A percentile compares a stretch with the other conserved stretches of the same genome.
These are phyloP conservation scores for Rhodinocichla rosea DNA, from an alignment of 2,113 vertebrate genomes.

Conservation along the genomic window DNA sequence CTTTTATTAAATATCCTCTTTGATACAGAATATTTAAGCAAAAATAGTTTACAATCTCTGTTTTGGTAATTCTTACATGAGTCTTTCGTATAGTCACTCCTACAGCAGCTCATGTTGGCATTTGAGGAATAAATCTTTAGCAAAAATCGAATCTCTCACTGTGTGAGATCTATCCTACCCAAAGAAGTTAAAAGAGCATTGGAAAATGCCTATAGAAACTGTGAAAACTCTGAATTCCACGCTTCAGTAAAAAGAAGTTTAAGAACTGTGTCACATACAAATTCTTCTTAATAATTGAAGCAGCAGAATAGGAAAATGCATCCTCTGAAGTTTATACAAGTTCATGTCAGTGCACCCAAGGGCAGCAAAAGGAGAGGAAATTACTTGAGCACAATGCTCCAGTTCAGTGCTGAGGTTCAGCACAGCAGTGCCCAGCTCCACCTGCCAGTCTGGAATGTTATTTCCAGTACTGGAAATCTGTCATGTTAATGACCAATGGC, in stretches of 20 bases:
- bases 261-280: background rate
- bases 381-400: background rate
- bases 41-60: background rate
- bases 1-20: conserved; percentile 36
- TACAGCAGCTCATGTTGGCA: background rate
- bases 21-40: background rate
- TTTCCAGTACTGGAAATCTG: background rate
- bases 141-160: background rate
- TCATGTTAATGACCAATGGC: background rate
- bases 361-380: background rate
- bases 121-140: background rate
- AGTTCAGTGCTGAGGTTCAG: background rate
- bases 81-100: background rate
- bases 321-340: background rate
- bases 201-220: background rate
- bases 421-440: background rate
- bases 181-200: background rate
- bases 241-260: background rate
- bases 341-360: background rate
- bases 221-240: background rate
- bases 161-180: background rate
- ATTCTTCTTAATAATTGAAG: background rate
- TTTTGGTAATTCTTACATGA: background rate
- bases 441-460: background rate
- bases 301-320: background rate